Evolutionary conservation across 2,888 invertebrate genomes (phyloP).

Genomic region (Drosophila anomelani): DNA sequence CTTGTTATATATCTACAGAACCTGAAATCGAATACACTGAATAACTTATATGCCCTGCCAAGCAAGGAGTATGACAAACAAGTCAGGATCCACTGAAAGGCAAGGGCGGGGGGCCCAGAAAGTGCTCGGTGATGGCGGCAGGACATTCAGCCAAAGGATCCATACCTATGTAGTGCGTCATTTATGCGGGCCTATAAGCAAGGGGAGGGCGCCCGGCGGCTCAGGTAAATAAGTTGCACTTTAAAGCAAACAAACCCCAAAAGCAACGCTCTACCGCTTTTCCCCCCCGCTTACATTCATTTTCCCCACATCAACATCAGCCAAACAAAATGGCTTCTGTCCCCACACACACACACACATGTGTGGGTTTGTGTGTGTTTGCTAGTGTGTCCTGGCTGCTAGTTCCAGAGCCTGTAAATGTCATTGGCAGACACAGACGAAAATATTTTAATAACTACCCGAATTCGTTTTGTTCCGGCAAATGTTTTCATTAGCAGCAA

Average conservation of each 20-base stretch:
- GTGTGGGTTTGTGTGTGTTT: slow-evolving; percentile 9
- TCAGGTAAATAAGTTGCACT: slow-evolving; percentile 69
- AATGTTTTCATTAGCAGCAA: slow-evolving; percentile 73
- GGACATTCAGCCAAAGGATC: slow-evolving; percentile 39
- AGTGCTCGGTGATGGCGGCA: slow-evolving; percentile 2
- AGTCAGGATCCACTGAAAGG: slow-evolving; percentile 5
- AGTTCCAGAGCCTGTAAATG: slow-evolving; percentile 63
- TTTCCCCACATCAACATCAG: slow-evolving; percentile 29
- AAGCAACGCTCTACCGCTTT: slow-evolving; percentile 8
- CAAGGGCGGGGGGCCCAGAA: not conserved
- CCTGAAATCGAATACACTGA: no score
- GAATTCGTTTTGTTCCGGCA: slow-evolving; percentile 54
- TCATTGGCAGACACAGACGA: slow-evolving; percentile 59
- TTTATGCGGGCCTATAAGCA: slow-evolving; percentile 60
- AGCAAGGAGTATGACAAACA: slow-evolving; percentile 16
- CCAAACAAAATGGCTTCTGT: slow-evolving; percentile 53
- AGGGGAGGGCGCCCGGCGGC: slow-evolving; percentile 3
- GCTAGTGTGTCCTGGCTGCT: slow-evolving; percentile 39
- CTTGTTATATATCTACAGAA: no score
- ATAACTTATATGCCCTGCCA: not conserved
- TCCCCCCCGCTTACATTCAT: not conserved
- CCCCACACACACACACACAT: not conserved
- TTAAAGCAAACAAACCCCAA: slow-evolving; percentile 65
- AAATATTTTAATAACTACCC: slow-evolving; percentile 74
- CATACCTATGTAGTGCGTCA: slow-evolving; percentile 55